Conservation (phyloP, 2,888 invertebrate species). For the Amaurobius ferox region DNA sequence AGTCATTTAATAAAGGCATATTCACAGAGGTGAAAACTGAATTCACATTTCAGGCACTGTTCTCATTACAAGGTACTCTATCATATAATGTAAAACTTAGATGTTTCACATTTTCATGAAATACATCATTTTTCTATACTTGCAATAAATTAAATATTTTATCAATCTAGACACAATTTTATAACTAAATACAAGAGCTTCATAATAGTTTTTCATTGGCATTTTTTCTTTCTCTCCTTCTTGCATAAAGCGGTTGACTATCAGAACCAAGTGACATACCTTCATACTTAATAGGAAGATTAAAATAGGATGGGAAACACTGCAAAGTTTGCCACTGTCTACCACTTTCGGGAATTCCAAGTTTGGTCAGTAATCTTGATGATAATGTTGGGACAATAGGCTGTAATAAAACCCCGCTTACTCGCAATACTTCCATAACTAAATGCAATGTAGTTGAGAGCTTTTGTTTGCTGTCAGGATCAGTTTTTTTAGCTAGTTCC, state of each 20-base stretch:
- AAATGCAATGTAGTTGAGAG: slow-evolving; percentile 87
- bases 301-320: slow-evolving; percentile 45
- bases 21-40: no score
- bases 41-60: no score
- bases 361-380: slow-evolving; percentile 81
- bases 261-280: slow-evolving; percentile 19
- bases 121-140: no score
- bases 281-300: slow-evolving; percentile 26
- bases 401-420: slow-evolving; percentile 87
- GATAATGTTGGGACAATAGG: slow-evolving; percentile 90
- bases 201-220: no score
- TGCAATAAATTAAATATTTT: not conserved
- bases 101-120: no score
- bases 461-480: slow-evolving; percentile 79
- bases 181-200: no score
- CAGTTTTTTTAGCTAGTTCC: slow-evolving; percentile 84
- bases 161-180: no score
- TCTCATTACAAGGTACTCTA: no score
- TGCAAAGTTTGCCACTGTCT: slow-evolving; percentile 59
- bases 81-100: no score
- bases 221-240: slow-evolving; percentile 20
- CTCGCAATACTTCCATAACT: slow-evolving; percentile 89
- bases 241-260: slow-evolving; percentile 36
- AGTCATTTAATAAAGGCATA: no score
- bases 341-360: slow-evolving; percentile 75